These are phyloP conservation scores for Cephus nigrinus DNA, from an alignment of 2,888 invertebrate species.

Conservation along the genomic window DNA sequence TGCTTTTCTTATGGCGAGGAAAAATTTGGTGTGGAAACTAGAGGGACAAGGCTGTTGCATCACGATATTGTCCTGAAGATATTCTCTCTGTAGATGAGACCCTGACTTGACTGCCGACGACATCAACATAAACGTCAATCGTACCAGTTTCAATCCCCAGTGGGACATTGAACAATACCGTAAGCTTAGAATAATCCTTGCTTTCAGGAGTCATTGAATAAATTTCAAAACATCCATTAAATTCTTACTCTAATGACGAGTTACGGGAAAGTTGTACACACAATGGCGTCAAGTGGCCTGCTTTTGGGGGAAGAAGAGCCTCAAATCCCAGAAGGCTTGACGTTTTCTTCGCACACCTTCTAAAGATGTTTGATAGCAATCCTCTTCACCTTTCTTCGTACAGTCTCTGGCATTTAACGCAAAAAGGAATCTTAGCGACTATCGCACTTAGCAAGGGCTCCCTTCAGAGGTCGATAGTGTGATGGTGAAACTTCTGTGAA, in stretches of 20 bases:
- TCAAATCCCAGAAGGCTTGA: background rate
- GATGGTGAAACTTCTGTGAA: background rate
- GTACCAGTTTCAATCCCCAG: background rate
- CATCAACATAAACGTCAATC: background rate
- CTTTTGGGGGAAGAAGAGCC: background rate
- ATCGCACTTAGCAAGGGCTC: background rate
- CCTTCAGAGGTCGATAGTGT: background rate
- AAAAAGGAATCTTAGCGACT: too few relatives aligned
- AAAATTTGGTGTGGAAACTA: background rate
- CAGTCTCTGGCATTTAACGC: background rate
- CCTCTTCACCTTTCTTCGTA: background rate
- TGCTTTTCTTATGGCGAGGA: background rate
- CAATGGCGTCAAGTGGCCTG: slow-evolving; percentile 14
- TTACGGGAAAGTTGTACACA: slow-evolving; percentile 12
- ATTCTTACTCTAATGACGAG: slow-evolving; percentile 16
- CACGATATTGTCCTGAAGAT: too few relatives aligned
- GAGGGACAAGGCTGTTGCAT: background rate
- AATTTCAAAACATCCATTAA: slow-evolving; percentile 16
- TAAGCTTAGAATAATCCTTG: background rate
- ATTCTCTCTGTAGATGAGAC: too few relatives aligned
- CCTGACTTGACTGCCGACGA: background rate
- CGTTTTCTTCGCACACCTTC: background rate
- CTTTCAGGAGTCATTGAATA: slow-evolving; percentile 16
- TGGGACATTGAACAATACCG: background rate
- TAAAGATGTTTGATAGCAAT: background rate